phyloP scores from a whole-genome alignment of 2,888 invertebrate genomes.

The Drosophila prolongata region DNA sequence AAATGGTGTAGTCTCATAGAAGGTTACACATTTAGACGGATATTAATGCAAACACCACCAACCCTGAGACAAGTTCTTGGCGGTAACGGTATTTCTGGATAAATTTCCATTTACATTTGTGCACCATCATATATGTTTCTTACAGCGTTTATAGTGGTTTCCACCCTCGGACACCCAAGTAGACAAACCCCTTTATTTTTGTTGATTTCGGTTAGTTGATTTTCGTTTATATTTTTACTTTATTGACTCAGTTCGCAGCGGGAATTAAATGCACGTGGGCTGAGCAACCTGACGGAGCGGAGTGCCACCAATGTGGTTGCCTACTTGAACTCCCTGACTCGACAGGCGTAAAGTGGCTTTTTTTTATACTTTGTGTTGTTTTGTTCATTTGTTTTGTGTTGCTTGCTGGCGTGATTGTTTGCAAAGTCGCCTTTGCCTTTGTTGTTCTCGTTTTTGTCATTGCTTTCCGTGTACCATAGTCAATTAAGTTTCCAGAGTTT shows the following conservation, averaged over 20 bases:
- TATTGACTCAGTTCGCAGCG: conserved; percentile 53
- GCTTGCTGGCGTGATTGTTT: conserved; percentile 21
- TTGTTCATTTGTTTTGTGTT: conserved; percentile 33
- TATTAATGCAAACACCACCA: too few relatives aligned
- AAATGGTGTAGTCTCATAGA: too few relatives aligned
- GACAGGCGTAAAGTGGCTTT: conserved; percentile 77
- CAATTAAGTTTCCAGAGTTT: neutral
- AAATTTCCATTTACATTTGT: too few relatives aligned
- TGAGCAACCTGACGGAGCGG: conserved; percentile 52
- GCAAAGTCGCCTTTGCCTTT: conserved; percentile 39
- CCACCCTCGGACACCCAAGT: conserved; percentile 6
- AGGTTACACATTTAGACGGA: neutral
- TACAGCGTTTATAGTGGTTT: conserved; percentile 6
- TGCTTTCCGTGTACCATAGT: neutral
- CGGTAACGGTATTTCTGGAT: too few relatives aligned
- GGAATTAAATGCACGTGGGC: conserved; percentile 57
- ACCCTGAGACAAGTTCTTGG: too few relatives aligned
- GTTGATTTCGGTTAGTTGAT: conserved; percentile 17
- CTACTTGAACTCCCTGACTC: conserved; percentile 58
- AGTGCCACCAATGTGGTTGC: conserved; percentile 51
- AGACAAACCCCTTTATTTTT: neutral
- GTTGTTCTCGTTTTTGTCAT: neutral
- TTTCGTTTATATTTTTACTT: conserved; percentile 41
- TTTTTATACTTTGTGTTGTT: conserved; percentile 33
- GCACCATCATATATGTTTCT: neutral